These are phyloP conservation scores for Petromus typicus DNA, from an alignment of 2,113 vertebrate species.

Conservation along the genomic window DNA sequence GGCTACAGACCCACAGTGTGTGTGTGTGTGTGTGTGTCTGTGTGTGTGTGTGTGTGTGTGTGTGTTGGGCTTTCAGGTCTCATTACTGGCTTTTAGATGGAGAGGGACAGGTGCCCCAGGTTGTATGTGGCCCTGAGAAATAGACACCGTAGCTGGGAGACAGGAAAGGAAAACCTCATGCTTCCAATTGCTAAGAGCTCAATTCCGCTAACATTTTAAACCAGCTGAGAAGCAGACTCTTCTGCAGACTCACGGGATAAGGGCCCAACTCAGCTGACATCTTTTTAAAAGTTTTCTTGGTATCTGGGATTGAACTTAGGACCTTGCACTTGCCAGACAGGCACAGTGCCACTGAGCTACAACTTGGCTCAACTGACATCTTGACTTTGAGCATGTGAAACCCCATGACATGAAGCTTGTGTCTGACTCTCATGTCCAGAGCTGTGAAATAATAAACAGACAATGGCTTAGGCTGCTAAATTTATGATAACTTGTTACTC, in stretches of 20 bases:
- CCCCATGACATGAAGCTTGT: background rate
- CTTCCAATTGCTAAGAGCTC: background rate
- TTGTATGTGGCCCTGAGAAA: background rate
- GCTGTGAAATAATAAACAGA: background rate
- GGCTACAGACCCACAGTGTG: background rate
- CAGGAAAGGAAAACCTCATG: background rate
- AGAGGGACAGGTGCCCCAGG: background rate
- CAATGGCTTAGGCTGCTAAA: background rate
- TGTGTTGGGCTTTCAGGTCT: background rate
- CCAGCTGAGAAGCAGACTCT: background rate
- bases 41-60: background rate
- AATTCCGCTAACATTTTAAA: background rate
- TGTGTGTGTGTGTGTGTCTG: background rate
- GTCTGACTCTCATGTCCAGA: background rate
- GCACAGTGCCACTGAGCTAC: too few relatives aligned
- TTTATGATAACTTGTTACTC: conserved; percentile 11
- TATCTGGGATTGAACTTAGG: too few relatives aligned
- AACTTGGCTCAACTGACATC: background rate
- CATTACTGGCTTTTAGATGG: background rate
- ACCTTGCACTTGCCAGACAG: too few relatives aligned
- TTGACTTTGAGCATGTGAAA: conserved; percentile 3
- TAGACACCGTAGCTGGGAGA: background rate
- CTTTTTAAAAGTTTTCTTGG: too few relatives aligned
- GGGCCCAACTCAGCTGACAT: too few relatives aligned
- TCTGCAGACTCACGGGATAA: background rate